These are phyloP conservation scores for Hemicrepidius hirtus DNA, from an alignment of 2,888 invertebrate species.

Conservation along the genomic window DNA sequence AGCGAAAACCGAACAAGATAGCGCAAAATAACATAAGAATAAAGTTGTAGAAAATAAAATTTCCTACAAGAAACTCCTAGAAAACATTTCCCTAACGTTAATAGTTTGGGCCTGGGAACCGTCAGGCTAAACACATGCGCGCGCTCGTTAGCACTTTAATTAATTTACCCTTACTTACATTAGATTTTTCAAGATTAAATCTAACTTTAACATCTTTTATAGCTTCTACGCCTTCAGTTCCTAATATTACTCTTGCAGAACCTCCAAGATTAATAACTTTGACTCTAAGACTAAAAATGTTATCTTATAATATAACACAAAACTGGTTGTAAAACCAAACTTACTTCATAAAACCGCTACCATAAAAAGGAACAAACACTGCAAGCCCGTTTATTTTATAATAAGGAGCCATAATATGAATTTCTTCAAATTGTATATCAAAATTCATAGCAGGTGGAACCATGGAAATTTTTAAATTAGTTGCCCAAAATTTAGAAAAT, in stretches of 20 bases:
- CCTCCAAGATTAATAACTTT: constrained; percentile 6
- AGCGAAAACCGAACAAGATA: too few species aligned
- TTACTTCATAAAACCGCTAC: constrained; percentile 23
- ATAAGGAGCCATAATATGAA: neutral
- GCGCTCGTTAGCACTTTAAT: too few species aligned
- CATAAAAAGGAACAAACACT: constrained; percentile 20
- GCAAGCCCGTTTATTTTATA: constrained; percentile 6
- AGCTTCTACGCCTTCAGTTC: neutral
- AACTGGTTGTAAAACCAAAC: neutral
- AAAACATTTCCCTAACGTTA: too few species aligned
- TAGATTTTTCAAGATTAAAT: neutral
- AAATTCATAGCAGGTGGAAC: constrained; percentile 11
- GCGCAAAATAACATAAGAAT: too few species aligned
- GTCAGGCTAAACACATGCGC: too few species aligned
- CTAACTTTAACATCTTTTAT: neutral
- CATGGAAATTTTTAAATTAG: neutral
- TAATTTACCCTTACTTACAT: too few species aligned
- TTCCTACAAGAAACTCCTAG: too few species aligned
- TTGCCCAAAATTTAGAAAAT: neutral
- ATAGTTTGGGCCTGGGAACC: too few species aligned
- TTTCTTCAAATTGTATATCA: neutral
- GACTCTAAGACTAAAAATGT: constrained; percentile 1
- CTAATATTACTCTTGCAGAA: neutral
- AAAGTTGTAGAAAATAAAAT: too few species aligned
- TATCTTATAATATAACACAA: neutral